Conservation (phyloP, 2,888 invertebrate genomes). For the Drosophila colorata region DNA sequence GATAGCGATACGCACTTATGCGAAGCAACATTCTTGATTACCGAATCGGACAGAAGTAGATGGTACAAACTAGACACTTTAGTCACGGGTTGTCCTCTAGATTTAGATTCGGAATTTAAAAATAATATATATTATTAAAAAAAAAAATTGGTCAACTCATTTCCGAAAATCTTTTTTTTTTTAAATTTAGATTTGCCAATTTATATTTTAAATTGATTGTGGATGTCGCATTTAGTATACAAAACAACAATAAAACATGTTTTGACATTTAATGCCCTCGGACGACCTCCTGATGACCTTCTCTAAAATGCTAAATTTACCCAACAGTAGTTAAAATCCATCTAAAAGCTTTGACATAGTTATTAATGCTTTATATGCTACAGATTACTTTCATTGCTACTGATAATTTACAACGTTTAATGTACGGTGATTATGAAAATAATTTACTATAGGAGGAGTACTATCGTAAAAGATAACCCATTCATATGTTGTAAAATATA, state of each 20-base stretch:
- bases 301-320: no score
- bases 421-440: conserved; percentile 5
- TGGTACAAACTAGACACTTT: background rate
- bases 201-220: no score
- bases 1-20: background rate
- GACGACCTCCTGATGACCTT: no score
- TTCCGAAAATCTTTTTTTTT: no score
- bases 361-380: background rate
- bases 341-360: background rate
- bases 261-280: no score
- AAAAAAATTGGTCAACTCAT: no score
- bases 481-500: conserved; percentile 3
- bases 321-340: no score
- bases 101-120: no score
- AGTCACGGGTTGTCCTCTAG: background rate
- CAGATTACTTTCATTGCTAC: background rate
- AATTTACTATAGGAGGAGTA: conserved; percentile 11
- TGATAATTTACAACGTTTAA: conserved; percentile 9
- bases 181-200: no score
- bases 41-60: background rate
- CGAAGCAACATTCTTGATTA: background rate
- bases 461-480: conserved; percentile 19
- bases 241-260: no score
- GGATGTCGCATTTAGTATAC: no score
- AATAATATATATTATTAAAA: no score